phyloP scores from a whole-genome alignment of 2,797 vertebrate species.

The Phrynocephalus guinanensis region DNA sequence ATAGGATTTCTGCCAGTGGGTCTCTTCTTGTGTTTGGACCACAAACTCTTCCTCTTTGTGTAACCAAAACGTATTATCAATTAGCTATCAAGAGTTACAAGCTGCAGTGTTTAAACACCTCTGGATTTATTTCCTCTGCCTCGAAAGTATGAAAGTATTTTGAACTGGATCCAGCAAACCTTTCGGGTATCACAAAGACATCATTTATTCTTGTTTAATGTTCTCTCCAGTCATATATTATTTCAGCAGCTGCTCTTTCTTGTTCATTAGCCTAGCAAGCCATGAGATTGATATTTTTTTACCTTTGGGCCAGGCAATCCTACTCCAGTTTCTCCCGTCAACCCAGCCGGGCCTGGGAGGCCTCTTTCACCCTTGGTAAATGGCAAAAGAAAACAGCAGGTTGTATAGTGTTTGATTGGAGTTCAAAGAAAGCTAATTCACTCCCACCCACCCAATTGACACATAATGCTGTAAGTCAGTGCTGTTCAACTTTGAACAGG shows the following conservation, averaged over 20 bases:
- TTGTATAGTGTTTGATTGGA: conserved; percentile 1
- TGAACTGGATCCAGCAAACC: conserved; percentile 38
- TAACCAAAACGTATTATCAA: not conserved
- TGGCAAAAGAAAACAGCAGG: conserved; percentile 38
- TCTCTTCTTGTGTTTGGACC: no score
- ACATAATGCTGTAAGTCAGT: not conserved
- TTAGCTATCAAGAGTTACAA: not conserved
- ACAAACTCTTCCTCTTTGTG: not conserved
- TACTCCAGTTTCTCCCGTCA: conserved; percentile 89
- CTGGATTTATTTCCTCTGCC: not conserved
- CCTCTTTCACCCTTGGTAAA: conserved; percentile 89
- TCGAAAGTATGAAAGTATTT: not conserved
- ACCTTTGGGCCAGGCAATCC: conserved; percentile 90
- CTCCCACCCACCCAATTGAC: not conserved
- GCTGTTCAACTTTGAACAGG: no score
- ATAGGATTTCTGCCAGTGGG: no score
- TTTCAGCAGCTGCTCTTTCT: conserved; percentile 9
- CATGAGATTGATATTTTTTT: conserved; percentile 48
- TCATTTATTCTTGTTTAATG: conserved; percentile 24
- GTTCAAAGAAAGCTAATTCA: conserved; percentile 22
- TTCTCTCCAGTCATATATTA: conserved; percentile 24
- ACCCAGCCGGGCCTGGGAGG: conserved; percentile 81
- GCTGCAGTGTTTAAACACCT: not conserved
- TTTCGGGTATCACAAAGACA: conserved; percentile 45
- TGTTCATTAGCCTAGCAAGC: not conserved